Evolutionary conservation across 2,113 vertebrate genomes (phyloP).

Genomic region (Bostrychus sinensis): DNA sequence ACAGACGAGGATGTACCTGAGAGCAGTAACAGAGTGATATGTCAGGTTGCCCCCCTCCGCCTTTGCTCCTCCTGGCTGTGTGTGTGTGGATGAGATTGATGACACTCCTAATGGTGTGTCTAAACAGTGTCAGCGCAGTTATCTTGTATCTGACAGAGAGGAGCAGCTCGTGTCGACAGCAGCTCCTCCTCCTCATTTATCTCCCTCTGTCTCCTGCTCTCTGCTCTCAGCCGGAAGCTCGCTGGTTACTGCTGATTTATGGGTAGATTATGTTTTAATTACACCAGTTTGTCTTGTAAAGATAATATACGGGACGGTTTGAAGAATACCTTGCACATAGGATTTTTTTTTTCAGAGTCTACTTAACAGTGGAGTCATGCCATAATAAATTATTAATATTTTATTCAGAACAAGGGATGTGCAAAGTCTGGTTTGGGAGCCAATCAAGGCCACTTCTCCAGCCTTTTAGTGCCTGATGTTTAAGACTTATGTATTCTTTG

Average conservation of each 20-base stretch:
- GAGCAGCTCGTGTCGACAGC: conserved; percentile 50
- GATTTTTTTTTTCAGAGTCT: too few species aligned
- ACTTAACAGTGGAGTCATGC: too few species aligned
- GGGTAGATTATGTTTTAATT: conserved; percentile 6
- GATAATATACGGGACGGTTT: not conserved
- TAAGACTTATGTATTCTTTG: too few species aligned
- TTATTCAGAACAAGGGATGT: too few species aligned
- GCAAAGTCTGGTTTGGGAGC: too few species aligned
- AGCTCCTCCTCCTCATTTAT: conserved; percentile 55
- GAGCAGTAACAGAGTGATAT: conserved; percentile 48
- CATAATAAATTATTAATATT: too few species aligned
- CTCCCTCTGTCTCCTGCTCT: conserved; percentile 15
- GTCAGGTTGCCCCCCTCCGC: conserved; percentile 42
- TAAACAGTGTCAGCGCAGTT: conserved; percentile 64
- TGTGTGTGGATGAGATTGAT: conserved; percentile 51
- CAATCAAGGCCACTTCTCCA: too few species aligned
- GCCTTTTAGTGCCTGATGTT: too few species aligned
- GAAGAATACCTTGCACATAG: not conserved
- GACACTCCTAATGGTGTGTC: conserved; percentile 67
- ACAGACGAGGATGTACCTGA: conserved; percentile 37
- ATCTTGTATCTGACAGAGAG: conserved; percentile 68
- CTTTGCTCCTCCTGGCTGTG: not conserved
- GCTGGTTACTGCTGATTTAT: conserved; percentile 6
- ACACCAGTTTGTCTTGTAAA: conserved; percentile 6
- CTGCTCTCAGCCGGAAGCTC: conserved; percentile 3